phyloP scores from a whole-genome alignment of 2,113 vertebrate species.

The Hippopotamus amphibius region DNA sequence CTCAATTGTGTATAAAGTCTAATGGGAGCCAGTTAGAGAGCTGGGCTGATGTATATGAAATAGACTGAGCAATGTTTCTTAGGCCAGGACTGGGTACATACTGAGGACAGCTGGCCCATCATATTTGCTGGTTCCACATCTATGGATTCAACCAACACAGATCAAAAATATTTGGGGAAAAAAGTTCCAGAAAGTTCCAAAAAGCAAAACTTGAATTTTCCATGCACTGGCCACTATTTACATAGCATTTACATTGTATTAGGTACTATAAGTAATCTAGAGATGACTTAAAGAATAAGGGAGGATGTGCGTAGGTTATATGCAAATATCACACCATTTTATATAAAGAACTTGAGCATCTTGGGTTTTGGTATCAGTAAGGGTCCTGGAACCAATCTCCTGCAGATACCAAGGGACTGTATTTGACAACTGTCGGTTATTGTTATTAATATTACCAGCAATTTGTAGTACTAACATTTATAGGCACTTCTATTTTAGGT shows the following conservation, averaged over 20 bases:
- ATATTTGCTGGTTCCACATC: not conserved
- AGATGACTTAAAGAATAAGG: not conserved
- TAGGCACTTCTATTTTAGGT: not conserved
- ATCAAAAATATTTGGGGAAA: not conserved
- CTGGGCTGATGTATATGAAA: not conserved
- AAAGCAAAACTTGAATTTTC: not conserved
- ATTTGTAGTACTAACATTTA: not conserved
- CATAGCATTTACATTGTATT: not conserved
- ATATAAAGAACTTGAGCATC: not conserved
- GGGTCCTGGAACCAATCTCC: not conserved
- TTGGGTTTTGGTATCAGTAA: not conserved
- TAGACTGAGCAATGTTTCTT: no score
- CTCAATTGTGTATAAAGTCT: not conserved
- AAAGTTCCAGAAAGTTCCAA: not conserved
- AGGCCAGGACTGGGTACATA: not conserved
- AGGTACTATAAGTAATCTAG: not conserved
- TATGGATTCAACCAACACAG: not conserved
- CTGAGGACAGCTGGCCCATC: not conserved
- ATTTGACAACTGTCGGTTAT: accelerated
- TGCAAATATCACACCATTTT: not conserved
- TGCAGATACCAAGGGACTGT: not conserved
- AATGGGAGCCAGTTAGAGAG: not conserved
- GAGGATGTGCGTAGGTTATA: not conserved
- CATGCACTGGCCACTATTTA: not conserved
- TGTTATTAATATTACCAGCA: not conserved